Evolutionary conservation across 2,797 vertebrate genomes (phyloP), one percentile per base, ranked within the genome.

Genomic region (Staurois parvus): DNA sequence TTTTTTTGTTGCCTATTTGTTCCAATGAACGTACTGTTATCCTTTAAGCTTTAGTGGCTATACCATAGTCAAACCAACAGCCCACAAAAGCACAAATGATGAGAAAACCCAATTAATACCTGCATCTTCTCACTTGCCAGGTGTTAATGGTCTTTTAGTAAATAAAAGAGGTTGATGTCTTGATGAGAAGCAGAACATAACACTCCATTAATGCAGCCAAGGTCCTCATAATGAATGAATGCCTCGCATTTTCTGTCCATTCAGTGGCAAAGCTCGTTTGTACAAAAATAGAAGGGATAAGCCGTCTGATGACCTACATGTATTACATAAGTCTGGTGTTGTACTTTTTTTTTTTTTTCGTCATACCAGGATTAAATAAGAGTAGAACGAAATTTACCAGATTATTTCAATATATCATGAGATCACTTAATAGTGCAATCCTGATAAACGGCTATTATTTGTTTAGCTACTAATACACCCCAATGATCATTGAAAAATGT

Each of bases 251-350:
- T 81, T 21, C 8, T 42, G 42, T 76, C 45, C 78, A 81, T 85
- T 80, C 69, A 68, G 29, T 69, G 73, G 13, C 62, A 69, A n/a
- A 79, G 62, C 76, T 40, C 67, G 28, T 83, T 82, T 69, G 77
- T 70, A 68, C 76, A 85, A 76, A 81, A 85, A 81, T 81, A 85
- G 84, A 56, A 76, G 48, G 45, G 84, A 81, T 85, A 85, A 85
- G 72, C 72, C 32, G 72, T 28, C 6, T 40, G 72, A 80, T 85
- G 84, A 85, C 84, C 84, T 81, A 85, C 42, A 85, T 85, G 78
- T 70, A 70, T 74, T 45, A 62, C 40, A 75, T 28, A 81, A 64
- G 80, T 74, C 69, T 69, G 69, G 72, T 30, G 29, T 70, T 85
- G 78, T 17, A 69, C 72, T 76, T 80, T 77, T 56, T 19, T 37